A percentile compares a stretch with the other conserved stretches of the same genome.
These are phyloP conservation scores for Sceloporus tristichus DNA, from an alignment of 2,113 vertebrate species.

Conservation along the genomic window DNA sequence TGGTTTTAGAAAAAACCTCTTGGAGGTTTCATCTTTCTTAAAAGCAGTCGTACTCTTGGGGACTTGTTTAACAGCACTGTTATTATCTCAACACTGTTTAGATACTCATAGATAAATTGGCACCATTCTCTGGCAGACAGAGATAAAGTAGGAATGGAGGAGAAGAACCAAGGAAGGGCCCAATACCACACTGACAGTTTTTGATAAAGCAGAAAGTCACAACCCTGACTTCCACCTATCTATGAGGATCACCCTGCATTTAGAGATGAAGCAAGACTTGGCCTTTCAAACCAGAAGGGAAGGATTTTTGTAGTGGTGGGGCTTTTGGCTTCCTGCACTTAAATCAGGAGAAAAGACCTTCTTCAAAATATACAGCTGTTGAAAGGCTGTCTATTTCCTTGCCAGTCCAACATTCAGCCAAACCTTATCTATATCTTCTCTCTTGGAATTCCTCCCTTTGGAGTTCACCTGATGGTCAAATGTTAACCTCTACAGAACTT, in stretches of 20 bases:
- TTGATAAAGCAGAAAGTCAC: conserved; percentile 12
- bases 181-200: neutral
- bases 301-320: neutral
- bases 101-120: neutral
- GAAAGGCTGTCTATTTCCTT: conserved; percentile 44
- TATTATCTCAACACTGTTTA: neutral
- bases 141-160: neutral
- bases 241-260: neutral
- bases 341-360: conserved; percentile 23
- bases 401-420: neutral
- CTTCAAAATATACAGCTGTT: conserved; percentile 34
- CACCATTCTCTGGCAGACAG: conserved; percentile 10
- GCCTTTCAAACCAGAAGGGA: neutral
- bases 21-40: neutral
- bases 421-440: conserved; percentile 23
- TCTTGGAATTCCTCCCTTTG: conserved; percentile 35
- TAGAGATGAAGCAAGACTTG: neutral
- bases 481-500: neutral
- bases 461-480: neutral
- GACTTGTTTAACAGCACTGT: neutral
- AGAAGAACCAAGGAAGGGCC: neutral
- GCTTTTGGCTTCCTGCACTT: neutral
- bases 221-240: neutral
- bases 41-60: neutral
- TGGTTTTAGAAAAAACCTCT: neutral